Percentiles rank a stretch among this genome's conserved stretches.
These are phyloP conservation scores for Naso thynnoides DNA, from an alignment of 2,797 vertebrate species.

Conservation along the genomic window DNA sequence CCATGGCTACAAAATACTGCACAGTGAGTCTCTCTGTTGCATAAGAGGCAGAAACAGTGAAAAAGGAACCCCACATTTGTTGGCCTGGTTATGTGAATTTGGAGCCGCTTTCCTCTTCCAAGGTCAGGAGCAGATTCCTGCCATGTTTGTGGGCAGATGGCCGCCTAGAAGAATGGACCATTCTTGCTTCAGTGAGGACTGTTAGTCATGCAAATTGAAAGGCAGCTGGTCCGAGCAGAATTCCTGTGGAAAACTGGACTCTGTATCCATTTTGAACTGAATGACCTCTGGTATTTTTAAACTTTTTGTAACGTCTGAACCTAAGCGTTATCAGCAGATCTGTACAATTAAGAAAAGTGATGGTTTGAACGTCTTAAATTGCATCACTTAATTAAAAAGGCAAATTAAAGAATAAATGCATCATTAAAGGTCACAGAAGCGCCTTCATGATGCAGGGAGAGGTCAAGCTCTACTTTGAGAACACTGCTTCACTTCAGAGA, in stretches of 20 bases:
- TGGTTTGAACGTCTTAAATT: neutral
- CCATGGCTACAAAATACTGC: neutral
- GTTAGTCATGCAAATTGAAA: conserved; percentile 53
- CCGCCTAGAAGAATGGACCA: conserved; percentile 41
- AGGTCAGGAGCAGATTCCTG: conserved; percentile 66
- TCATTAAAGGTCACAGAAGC: conserved; percentile 7
- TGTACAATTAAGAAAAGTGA: neutral
- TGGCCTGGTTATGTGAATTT: conserved; percentile 20
- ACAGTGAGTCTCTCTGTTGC: conserved; percentile 31
- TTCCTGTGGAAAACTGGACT: conserved; percentile 67
- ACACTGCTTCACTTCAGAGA: conserved; percentile 35
- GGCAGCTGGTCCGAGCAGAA: conserved; percentile 36
- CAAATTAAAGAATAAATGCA: neutral
- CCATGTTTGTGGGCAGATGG: conserved; percentile 70
- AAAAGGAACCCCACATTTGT: conserved; percentile 37
- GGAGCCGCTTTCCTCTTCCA: conserved; percentile 48
- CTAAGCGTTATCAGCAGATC: conserved; percentile 1
- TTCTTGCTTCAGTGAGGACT: conserved; percentile 45
- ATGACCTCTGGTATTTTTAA: conserved; percentile 38
- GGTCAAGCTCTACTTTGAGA: conserved; percentile 24
- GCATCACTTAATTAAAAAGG: neutral
- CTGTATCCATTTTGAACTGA: conserved; percentile 41
- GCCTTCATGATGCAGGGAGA: conserved; percentile 11
- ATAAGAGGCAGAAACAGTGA: conserved; percentile 27
- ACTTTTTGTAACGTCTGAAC: neutral